A percentile compares a stretch with the other conserved stretches of the same genome.
These are phyloP conservation scores for Leucoma salicis DNA, from an alignment of 2,888 invertebrate species.

Conservation along the genomic window DNA sequence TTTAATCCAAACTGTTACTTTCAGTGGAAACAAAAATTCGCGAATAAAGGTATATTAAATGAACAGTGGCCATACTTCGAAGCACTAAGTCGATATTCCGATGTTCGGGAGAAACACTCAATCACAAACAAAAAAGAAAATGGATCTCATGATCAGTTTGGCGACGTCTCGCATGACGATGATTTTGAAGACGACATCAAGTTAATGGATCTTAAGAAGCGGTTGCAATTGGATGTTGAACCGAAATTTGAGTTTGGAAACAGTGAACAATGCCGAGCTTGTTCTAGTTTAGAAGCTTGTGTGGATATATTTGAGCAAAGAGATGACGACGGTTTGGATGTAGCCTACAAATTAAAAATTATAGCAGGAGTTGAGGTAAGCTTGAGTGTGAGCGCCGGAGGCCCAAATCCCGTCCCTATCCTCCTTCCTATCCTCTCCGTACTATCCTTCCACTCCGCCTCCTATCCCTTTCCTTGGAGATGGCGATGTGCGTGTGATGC, in stretches of 20 bases:
- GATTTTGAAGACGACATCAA: slow-evolving; percentile 71
- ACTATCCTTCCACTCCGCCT: too few species aligned
- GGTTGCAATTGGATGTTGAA: slow-evolving; percentile 43
- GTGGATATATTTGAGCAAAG: slow-evolving; percentile 56
- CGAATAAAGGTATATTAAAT: slow-evolving; percentile 63
- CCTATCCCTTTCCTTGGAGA: too few species aligned
- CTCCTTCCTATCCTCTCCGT: too few species aligned
- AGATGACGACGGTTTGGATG: slow-evolving; percentile 52
- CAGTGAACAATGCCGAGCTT: slow-evolving; percentile 54
- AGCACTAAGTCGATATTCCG: slow-evolving; percentile 53
- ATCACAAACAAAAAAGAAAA: slow-evolving; percentile 34
- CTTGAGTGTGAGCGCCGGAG: too few species aligned
- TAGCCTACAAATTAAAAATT: slow-evolving; percentile 58
- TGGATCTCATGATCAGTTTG: slow-evolving; percentile 29
- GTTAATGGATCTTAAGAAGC: slow-evolving; percentile 63
- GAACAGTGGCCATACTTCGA: slow-evolving; percentile 74
- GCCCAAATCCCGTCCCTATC: too few species aligned
- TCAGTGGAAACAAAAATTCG: slow-evolving; percentile 75
- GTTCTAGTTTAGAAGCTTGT: slow-evolving; percentile 51
- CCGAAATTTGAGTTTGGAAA: slow-evolving; percentile 49
- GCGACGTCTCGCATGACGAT: slow-evolving; percentile 36
- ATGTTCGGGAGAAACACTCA: slow-evolving; percentile 35
- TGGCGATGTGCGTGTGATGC: too few species aligned
- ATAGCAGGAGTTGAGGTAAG: slow-evolving; percentile 65
- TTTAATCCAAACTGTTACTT: slow-evolving; percentile 21